These are phyloP conservation scores for Horisme vitalbata DNA, from an alignment of 2,888 invertebrate species.

Conservation along the genomic window DNA sequence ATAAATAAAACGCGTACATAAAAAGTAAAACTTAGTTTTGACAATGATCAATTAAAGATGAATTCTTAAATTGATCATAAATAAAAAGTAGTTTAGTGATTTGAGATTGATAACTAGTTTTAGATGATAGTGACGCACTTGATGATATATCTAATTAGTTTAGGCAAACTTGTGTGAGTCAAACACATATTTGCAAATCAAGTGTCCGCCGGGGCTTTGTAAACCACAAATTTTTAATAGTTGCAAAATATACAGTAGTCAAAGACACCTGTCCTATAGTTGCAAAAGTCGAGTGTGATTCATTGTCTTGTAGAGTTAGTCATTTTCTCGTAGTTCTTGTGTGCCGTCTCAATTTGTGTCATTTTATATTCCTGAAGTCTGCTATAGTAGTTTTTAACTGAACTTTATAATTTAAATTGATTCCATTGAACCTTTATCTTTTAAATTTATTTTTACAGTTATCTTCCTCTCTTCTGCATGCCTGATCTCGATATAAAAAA, in stretches of 20 bases:
- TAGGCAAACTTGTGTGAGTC: slow-evolving; percentile 58
- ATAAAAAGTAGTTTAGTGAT: slow-evolving; percentile 52
- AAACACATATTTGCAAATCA: slow-evolving; percentile 59
- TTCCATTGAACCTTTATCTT: slow-evolving; percentile 28
- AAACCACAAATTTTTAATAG: slow-evolving; percentile 77
- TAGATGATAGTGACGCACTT: slow-evolving; percentile 68
- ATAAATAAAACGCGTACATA: slow-evolving; percentile 45
- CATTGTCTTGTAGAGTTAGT: slow-evolving; percentile 61
- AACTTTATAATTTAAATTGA: slow-evolving; percentile 41
- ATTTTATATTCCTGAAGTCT: slow-evolving; percentile 48
- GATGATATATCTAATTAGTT: slow-evolving; percentile 49
- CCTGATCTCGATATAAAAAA: slow-evolving; percentile 26
- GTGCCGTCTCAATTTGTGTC: slow-evolving; percentile 55
- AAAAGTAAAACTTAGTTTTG: slow-evolving; percentile 31
- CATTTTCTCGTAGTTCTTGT: slow-evolving; percentile 59
- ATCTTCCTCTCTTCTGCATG: slow-evolving; percentile 45
- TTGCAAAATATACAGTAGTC: slow-evolving; percentile 75
- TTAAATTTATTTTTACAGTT: slow-evolving; percentile 20
- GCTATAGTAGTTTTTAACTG: slow-evolving; percentile 39
- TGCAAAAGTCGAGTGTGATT: too few species aligned
- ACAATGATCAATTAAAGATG: slow-evolving; percentile 50
- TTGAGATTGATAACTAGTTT: slow-evolving; percentile 49
- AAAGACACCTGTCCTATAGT: slow-evolving; percentile 58
- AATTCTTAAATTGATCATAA: slow-evolving; percentile 45
- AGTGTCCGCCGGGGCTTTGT: slow-evolving; percentile 69